These are phyloP conservation scores for Scortum barcoo DNA, from an alignment of 2,113 vertebrate species.

Conservation along the genomic window DNA sequence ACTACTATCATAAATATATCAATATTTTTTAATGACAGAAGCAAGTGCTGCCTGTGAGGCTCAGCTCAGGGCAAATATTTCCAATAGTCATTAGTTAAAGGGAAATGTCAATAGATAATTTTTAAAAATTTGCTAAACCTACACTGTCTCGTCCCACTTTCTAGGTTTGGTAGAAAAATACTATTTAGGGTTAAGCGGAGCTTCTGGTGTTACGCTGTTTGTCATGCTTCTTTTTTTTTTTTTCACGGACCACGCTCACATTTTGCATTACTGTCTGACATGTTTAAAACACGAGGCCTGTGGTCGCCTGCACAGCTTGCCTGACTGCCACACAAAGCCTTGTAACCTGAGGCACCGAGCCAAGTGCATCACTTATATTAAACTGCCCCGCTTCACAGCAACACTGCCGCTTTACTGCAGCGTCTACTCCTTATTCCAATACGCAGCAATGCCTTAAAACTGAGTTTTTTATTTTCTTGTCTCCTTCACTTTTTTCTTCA, in stretches of 20 bases:
- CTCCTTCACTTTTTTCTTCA: neutral
- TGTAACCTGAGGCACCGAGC: constrained; percentile 69
- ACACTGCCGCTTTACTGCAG: neutral
- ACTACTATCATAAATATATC: too few relatives aligned
- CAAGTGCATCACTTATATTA: constrained; percentile 41
- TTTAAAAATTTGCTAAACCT: neutral
- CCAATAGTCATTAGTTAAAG: neutral
- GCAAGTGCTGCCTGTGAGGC: neutral
- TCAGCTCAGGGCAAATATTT: neutral
- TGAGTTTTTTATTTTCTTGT: neutral
- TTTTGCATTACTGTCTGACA: constrained; percentile 27
- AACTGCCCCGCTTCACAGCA: constrained; percentile 22
- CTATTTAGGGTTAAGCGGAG: neutral
- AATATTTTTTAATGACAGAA: too few relatives aligned
- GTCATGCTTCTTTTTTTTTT: neutral
- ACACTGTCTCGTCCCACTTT: neutral
- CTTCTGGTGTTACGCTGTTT: neutral
- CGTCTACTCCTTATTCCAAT: neutral
- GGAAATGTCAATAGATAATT: neutral
- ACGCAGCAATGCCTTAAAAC: neutral
- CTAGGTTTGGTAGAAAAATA: neutral
- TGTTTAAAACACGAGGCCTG: constrained; percentile 72
- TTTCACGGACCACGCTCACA: neutral
- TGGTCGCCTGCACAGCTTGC: constrained; percentile 20
- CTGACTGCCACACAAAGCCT: constrained; percentile 56